These are phyloP conservation scores for Drosophila macrospina DNA, from an alignment of 2,888 invertebrate genomes.

Conservation along the genomic window DNA sequence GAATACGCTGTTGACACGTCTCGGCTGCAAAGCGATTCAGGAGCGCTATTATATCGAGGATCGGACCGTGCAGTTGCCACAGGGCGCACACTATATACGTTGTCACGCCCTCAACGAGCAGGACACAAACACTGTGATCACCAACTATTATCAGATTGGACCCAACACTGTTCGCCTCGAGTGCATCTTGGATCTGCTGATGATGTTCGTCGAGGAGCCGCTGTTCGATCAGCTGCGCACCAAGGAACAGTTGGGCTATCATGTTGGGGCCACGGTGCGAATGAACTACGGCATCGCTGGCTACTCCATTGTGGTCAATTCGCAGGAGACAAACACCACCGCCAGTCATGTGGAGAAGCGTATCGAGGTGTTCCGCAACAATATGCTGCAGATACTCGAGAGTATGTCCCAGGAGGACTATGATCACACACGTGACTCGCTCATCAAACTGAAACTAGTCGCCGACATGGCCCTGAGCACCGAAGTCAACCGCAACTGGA, in stretches of 20 bases:
- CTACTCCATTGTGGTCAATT: conserved; percentile 91
- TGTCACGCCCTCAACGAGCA: conserved; percentile 90
- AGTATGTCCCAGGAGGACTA: conserved; percentile 88
- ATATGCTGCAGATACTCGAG: conserved; percentile 87
- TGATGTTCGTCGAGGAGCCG: conserved; percentile 95
- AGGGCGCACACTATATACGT: conserved; percentile 88
- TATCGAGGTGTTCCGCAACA: conserved; percentile 90
- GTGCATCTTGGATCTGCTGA: conserved; percentile 90
- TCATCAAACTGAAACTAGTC: conserved; percentile 91
- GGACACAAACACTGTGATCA: conserved; percentile 92
- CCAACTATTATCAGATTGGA: conserved; percentile 94
- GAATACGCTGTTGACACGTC: conserved; percentile 86
- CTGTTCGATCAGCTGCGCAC: conserved; percentile 94
- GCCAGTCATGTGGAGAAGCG: conserved; percentile 89
- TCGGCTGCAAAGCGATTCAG: conserved; percentile 86
- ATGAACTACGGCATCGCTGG: conserved; percentile 93
- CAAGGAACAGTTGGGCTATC: conserved; percentile 95
- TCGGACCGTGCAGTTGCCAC: conserved; percentile 88
- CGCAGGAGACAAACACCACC: conserved; percentile 90
- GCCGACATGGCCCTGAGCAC: conserved; percentile 92
- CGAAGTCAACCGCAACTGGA: conserved; percentile 92
- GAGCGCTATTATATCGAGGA: conserved; percentile 86
- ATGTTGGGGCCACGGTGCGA: conserved; percentile 90
- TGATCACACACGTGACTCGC: conserved; percentile 88
- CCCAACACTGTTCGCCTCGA: conserved; percentile 87